Evolutionary conservation across 2,888 invertebrate species (phyloP).

Genomic region (Drosophila melanosoma): DNA sequence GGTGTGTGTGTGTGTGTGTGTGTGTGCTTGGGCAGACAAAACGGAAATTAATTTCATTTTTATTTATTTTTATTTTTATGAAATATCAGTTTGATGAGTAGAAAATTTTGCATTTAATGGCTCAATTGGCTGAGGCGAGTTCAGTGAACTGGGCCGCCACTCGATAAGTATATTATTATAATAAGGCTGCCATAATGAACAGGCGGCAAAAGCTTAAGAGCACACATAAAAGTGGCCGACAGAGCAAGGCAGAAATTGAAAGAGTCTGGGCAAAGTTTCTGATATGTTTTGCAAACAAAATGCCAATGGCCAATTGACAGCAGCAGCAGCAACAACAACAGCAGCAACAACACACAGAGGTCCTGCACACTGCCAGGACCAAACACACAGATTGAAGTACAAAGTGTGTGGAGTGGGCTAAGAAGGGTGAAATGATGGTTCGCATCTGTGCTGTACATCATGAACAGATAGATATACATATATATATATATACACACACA

Average conservation of each 20-base stretch:
- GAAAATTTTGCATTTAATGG: conserved; percentile 35
- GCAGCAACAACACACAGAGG: conserved; percentile 10
- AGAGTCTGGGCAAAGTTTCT: conserved; percentile 67
- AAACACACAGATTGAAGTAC: conserved; percentile 65
- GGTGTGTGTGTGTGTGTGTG: conserved; percentile 8
- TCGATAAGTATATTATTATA: conserved; percentile 76
- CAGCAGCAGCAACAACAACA: conserved; percentile 29
- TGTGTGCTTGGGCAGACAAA: conserved; percentile 37
- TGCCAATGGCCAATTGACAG: conserved; percentile 76
- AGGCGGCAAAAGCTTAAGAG: conserved; percentile 60
- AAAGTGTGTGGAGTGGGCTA: conserved; percentile 48
- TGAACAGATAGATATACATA: background rate
- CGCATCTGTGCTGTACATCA: conserved; percentile 51
- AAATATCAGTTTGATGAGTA: conserved; percentile 58
- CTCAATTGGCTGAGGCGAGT: conserved; percentile 40
- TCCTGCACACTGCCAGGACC: conserved; percentile 48
- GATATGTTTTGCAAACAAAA: conserved; percentile 79
- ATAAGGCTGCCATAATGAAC: conserved; percentile 66
- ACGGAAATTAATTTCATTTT: conserved; percentile 75
- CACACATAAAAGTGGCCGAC: conserved; percentile 38
- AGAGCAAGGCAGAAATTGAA: conserved; percentile 10
- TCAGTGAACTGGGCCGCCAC: conserved; percentile 58
- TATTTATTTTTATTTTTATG: conserved; percentile 69
- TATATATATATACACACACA: conserved; percentile 12
- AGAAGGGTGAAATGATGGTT: conserved; percentile 42